Base-by-base conservation (phyloP, 2,888 invertebrate species). In the Pelosia muscerda region DNA sequence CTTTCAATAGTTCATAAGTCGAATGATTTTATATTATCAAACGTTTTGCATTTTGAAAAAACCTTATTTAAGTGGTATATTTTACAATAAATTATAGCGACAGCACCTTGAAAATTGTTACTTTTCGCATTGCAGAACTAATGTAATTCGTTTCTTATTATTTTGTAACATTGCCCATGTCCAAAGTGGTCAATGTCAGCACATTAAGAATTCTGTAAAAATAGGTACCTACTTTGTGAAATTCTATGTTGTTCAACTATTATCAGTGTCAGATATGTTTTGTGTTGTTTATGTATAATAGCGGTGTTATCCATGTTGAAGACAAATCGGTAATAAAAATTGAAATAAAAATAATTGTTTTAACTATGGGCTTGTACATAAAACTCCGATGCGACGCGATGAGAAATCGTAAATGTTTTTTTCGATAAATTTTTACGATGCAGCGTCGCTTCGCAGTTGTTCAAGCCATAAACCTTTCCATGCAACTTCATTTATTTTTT, bases 281-380 rank as follows among this genome's bases (percentile, higher is more conserved):
- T 79, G 69, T 73, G 73, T 78, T 78, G 76, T 81, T 80, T 80
- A 59, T 65, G 54, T 76, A 82, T 76, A 78, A 72, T 78, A 75
- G 82, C 86, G 86, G 86, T 87, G 84, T 87, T 86, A 83, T 83
- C 83, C 83, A 82, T 87, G 81, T 76, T 75, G 73, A 82, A 63
- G 69, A 81, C 82, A 76, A 82, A 87, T 79, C 75, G 49, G 70
- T 72, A 87, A 86, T 87, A 87, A 88, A 88, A 83, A 81, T 72
- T 63, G 64, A 61, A 74, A 76, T 84, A 81, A 65, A 56, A 42
- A 19, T 69, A n/a, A n/a, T 49, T 64, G 68, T 69, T 31, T 38
- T 55, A n/a, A n/a, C n/a, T n/a, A n/a, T n/a, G n/a, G n/a, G n/a
- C n/a, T n/a, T n/a, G n/a, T n/a, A n/a, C n/a, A n/a, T n/a, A n/a